Percentiles rank a stretch among this genome's conserved stretches.
Conservation (phyloP, 2,113 vertebrate genomes). For the Oryzias celebensis region DNA sequence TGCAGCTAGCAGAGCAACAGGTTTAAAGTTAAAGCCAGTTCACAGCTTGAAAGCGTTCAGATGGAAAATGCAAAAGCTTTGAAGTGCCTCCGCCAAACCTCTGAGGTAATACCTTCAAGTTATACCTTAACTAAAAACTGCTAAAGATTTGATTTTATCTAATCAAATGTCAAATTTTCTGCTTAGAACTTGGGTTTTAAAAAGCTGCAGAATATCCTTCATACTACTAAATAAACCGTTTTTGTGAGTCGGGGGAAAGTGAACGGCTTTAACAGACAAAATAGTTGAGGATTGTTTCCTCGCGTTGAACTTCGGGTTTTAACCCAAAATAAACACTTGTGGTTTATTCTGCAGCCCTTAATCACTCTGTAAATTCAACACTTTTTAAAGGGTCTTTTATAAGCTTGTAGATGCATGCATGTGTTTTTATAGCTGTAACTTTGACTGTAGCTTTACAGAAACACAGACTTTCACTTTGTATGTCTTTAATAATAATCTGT, state of each 20-base stretch:
- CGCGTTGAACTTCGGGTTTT: background rate
- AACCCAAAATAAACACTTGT: constrained; percentile 1
- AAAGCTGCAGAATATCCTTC: too few relatives aligned
- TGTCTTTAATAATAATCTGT: constrained; percentile 15
- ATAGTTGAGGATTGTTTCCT: too few relatives aligned
- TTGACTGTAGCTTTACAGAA: constrained; percentile 19
- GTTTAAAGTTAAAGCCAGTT: constrained; percentile 28
- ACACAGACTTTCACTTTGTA: constrained; percentile 18
- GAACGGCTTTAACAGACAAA: too few relatives aligned
- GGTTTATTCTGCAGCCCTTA: constrained; percentile 13
- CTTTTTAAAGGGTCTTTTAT: constrained; percentile 26
- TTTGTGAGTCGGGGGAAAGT: too few relatives aligned
- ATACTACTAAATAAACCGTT: too few relatives aligned
- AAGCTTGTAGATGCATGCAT: constrained; percentile 48
- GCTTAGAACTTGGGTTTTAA: too few relatives aligned
- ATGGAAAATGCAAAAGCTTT: constrained; percentile 23
- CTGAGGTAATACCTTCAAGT: constrained; percentile 45
- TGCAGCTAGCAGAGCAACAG: constrained; percentile 20
- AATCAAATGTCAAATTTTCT: too few relatives aligned
- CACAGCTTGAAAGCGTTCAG: constrained; percentile 33
- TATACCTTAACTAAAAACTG: background rate
- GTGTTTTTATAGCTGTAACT: constrained; percentile 34
- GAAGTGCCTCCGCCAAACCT: constrained; percentile 26
- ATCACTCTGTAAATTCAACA: constrained; percentile 32
- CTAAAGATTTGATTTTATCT: too few relatives aligned